A percentile compares a stretch with the other conserved stretches of the same genome.
phyloP scores from a whole-genome alignment of 2,888 invertebrate species.

The Apodemia hepburni region DNA sequence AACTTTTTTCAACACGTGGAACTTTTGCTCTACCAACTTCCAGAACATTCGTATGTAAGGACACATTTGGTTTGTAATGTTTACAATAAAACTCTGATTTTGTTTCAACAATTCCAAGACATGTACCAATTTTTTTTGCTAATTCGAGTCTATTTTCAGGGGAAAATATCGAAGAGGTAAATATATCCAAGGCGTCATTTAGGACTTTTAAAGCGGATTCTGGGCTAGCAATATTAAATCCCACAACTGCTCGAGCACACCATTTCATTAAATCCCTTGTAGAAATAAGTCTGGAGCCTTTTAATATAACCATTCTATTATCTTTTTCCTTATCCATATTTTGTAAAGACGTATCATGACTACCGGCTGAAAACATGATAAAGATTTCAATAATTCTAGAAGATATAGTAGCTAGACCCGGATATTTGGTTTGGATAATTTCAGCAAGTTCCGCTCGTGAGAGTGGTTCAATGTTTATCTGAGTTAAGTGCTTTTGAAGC shows the following conservation, averaged over 20 bases:
- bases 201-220: conserved; percentile 86
- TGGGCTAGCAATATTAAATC: conserved; percentile 86
- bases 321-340: conserved; percentile 53
- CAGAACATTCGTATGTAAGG: conserved; percentile 77
- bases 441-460: conserved; percentile 86
- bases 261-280: conserved; percentile 96
- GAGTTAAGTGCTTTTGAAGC: conserved; percentile 90
- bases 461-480: conserved; percentile 90
- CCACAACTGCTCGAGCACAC: conserved; percentile 88
- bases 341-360: conserved; percentile 76
- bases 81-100: conserved; percentile 90
- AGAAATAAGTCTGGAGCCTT: conserved; percentile 84
- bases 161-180: conserved; percentile 89
- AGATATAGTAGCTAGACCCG: conserved; percentile 85
- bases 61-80: conserved; percentile 88
- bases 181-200: conserved; percentile 95
- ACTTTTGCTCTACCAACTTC: conserved; percentile 86
- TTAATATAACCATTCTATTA: conserved; percentile 47
- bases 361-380: conserved; percentile 87
- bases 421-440: conserved; percentile 85
- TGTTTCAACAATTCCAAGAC: conserved; percentile 89
- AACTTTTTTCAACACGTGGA: conserved; percentile 56
- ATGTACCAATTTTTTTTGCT: conserved; percentile 87
- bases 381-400: conserved; percentile 91
- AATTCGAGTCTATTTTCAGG: conserved; percentile 82